These are phyloP conservation scores for Agriopis aurantiaria DNA, from an alignment of 2,888 invertebrate species.

Conservation along the genomic window DNA sequence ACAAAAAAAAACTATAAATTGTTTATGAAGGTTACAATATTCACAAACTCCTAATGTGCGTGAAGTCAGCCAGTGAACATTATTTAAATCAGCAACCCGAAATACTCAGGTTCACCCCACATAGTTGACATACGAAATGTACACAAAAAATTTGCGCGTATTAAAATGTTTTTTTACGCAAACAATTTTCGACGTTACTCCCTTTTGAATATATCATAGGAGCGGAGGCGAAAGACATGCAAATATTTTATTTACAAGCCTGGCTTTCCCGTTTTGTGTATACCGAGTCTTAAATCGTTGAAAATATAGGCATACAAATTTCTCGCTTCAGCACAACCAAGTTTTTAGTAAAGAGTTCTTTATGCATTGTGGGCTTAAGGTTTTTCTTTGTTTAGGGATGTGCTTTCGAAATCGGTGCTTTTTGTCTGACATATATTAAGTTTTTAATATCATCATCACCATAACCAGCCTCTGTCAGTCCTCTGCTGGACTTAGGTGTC, in stretches of 20 bases:
- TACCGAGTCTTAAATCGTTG: constrained; percentile 33
- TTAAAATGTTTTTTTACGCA: constrained; percentile 62
- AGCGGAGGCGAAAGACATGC: constrained; percentile 64
- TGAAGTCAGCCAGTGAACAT: background rate
- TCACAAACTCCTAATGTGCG: background rate
- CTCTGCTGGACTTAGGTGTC: no score
- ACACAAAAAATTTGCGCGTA: constrained; percentile 43
- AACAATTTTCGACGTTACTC: constrained; percentile 60
- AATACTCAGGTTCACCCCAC: constrained; percentile 36
- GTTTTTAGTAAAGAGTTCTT: constrained; percentile 25
- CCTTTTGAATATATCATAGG: constrained; percentile 64
- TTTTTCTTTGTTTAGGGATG: background rate
- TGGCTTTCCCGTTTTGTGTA: constrained; percentile 54
- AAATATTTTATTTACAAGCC: constrained; percentile 69
- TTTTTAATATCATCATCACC: no score
- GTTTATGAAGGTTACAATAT: no score
- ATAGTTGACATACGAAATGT: constrained; percentile 43
- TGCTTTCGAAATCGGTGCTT: no score
- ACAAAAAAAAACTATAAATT: no score
- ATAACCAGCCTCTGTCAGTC: no score
- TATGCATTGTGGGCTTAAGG: constrained; percentile 18
- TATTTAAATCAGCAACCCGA: constrained; percentile 29
- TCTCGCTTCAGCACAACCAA: constrained; percentile 43
- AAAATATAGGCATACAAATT: constrained; percentile 34
- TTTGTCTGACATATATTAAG: no score